Percentiles rank a stretch among this genome's conserved stretches.
These are phyloP conservation scores for Brachypteracias leptosomus DNA, from an alignment of 2,113 vertebrate genomes.

Conservation along the genomic window DNA sequence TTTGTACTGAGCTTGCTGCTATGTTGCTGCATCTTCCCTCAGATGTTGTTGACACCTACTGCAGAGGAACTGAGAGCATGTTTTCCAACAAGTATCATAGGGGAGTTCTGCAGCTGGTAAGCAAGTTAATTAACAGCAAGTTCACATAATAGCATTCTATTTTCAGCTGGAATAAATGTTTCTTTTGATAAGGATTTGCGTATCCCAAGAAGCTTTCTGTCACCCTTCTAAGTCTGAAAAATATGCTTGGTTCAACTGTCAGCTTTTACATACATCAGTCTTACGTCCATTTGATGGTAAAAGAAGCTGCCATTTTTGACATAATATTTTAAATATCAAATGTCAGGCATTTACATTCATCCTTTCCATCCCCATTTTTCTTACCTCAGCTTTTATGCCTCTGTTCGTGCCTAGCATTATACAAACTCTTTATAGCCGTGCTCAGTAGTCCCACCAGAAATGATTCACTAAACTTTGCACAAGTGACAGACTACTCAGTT, in stretches of 20 bases:
- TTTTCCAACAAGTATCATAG: background rate
- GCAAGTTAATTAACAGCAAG: background rate
- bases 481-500: background rate
- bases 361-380: background rate
- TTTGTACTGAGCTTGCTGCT: background rate
- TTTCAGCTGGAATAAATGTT: background rate
- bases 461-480: background rate
- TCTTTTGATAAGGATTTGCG: background rate
- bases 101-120: background rate
- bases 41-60: background rate
- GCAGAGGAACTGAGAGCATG: fast-evolving
- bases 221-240: background rate
- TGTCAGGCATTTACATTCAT: background rate
- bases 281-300: background rate
- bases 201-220: background rate
- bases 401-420: background rate
- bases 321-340: background rate
- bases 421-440: background rate
- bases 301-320: background rate
- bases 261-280: background rate
- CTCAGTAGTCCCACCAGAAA: background rate
- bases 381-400: background rate
- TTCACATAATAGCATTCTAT: background rate
- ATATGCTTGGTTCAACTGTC: background rate
- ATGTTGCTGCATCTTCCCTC: background rate